Percentiles rank a stretch among this genome's conserved stretches.
Evolutionary conservation across 1,140 invertebrate species (phyloP).

Genomic region (Sinonovacula constricta): DNA sequence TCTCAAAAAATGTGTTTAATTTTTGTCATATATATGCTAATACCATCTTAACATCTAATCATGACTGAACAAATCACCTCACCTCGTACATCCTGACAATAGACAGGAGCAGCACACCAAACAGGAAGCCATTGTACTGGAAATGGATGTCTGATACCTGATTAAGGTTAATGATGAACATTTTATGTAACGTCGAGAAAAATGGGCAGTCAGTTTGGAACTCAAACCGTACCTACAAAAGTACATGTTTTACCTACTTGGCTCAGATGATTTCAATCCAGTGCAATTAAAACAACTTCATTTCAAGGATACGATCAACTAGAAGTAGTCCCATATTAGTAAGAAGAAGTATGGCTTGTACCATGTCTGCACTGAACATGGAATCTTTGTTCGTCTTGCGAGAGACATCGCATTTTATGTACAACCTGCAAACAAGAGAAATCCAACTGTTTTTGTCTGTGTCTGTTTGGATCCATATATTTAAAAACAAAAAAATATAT

Average conservation of each 20-base stretch:
- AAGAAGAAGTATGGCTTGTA: conserved; percentile 83
- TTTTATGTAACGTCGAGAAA: neutral
- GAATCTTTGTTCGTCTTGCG: too few relatives aligned
- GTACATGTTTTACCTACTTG: neutral
- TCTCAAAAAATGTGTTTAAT: neutral
- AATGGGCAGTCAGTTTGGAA: neutral
- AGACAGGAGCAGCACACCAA: conserved; percentile 94
- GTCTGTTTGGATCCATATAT: too few relatives aligned
- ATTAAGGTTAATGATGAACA: neutral
- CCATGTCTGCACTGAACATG: conserved; percentile 69
- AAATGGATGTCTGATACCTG: conserved; percentile 91
- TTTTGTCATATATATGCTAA: too few relatives aligned
- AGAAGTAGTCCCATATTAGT: conserved; percentile 94
- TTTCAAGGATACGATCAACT: conserved; percentile 86
- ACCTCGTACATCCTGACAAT: conserved; percentile 84
- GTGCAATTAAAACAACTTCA: too few relatives aligned
- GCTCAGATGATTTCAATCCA: neutral
- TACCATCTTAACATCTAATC: too few relatives aligned
- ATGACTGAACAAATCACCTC: too few relatives aligned
- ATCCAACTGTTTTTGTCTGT: too few relatives aligned
- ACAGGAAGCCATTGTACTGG: conserved; percentile 99
- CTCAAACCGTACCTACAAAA: neutral
- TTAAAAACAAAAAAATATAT: too few relatives aligned
- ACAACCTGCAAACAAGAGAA: too few relatives aligned
- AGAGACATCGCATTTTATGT: too few relatives aligned